Base-by-base conservation (phyloP, 2,888 invertebrate genomes). In the Leptopilina myrica region DNA sequence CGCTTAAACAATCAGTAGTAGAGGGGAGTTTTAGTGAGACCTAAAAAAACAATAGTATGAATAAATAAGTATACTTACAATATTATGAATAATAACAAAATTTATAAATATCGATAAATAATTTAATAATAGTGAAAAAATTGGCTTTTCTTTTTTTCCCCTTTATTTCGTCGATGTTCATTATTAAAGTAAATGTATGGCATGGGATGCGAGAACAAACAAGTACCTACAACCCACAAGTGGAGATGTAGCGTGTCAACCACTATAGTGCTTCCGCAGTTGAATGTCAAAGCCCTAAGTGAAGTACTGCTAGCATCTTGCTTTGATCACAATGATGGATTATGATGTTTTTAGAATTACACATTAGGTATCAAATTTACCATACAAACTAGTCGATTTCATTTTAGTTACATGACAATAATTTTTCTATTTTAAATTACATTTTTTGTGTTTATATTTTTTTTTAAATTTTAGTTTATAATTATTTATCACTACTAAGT, bases 301-400 rank as follows among this genome's bases (percentile, higher is more conserved):
- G 69, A 53, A 69, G 69, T 69, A 69, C 14, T 8, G 69, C 20
- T 69, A 69, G 7, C 15, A 56, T 56, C n/a, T 53, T 53, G 26
- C 69, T 73, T 56, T 73, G 69, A 73, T 73, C 56, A 73, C 20
- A 73, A 20, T 56, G 33, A 56, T 73, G 69, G 69, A 33, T 56
- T 73, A 56, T 73, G n/a, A 14, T 53, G 26, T 8, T 56, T 53
- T 73, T 53, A 73, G 12, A 73, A 56, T 73, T 26, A 73, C 26
- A 33, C 12, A 14, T 33, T 73, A 73, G 56, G 26, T 56, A 53
- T 14, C 2, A 3, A 62, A 20, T 62, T 62, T n/a, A 62, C 8
- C 33, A 20, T 9, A 62, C 62, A 62, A 62, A 62, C 9, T 7
- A 8, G n/a, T 20, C 15, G 20, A 12, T 5, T 12, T 12, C 1